phyloP scores from a whole-genome alignment of 2,113 vertebrate genomes.

The Archocentrus centrarchus region DNA sequence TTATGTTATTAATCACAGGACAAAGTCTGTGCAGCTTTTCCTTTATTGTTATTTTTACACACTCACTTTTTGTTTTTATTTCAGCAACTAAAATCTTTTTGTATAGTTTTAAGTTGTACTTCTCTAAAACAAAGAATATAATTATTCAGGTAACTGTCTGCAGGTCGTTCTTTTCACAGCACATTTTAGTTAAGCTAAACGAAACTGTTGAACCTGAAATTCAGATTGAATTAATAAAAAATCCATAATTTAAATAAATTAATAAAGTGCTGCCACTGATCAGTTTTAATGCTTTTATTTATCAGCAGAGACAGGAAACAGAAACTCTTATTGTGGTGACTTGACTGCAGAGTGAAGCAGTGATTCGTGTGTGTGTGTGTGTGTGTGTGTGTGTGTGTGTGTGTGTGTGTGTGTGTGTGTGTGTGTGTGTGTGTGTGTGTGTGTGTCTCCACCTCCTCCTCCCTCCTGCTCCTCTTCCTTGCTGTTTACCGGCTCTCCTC shows the following conservation, averaged over 20 bases:
- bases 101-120: not conserved
- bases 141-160: not conserved
- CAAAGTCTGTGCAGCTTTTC: not conserved
- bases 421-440: not conserved
- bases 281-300: conserved; percentile 7
- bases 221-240: not conserved
- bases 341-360: not conserved
- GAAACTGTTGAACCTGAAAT: not conserved
- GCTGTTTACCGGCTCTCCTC: conserved; percentile 6
- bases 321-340: not conserved
- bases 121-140: too few relatives aligned
- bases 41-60: not conserved
- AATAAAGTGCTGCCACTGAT: not conserved
- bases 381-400: not conserved
- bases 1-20: too few relatives aligned
- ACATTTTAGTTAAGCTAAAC: not conserved
- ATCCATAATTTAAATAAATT: not conserved
- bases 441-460: not conserved
- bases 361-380: not conserved
- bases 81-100: not conserved
- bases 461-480: not conserved
- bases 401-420: not conserved
- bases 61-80: too few relatives aligned
- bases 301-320: not conserved
- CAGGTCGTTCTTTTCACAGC: not conserved